These are phyloP conservation scores for Alcis repandata DNA, from an alignment of 2,888 invertebrate genomes.

Conservation along the genomic window DNA sequence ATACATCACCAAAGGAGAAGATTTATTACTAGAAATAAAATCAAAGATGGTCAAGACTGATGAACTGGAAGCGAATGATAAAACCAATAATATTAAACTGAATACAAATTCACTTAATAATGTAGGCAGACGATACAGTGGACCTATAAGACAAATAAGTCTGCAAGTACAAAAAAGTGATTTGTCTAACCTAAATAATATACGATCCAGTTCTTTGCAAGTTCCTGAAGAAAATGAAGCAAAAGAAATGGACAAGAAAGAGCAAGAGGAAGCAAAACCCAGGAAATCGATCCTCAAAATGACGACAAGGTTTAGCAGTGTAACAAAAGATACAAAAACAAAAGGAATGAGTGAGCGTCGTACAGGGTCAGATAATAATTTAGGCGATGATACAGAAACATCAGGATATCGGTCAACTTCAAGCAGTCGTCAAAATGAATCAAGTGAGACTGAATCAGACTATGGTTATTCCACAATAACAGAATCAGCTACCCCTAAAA, in stretches of 20 bases:
- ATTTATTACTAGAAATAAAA: slow-evolving; percentile 64
- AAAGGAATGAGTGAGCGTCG: slow-evolving; percentile 39
- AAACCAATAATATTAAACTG: slow-evolving; percentile 47
- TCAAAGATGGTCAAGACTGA: slow-evolving; percentile 52
- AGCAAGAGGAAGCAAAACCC: slow-evolving; percentile 56
- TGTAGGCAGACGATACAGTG: slow-evolving; percentile 65
- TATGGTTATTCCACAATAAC: slow-evolving; percentile 88
- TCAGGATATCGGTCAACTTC: slow-evolving; percentile 86
- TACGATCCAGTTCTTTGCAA: slow-evolving; percentile 51
- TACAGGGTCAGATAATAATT: slow-evolving; percentile 40
- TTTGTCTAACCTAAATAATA: slow-evolving; percentile 61
- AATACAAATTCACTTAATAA: slow-evolving; percentile 47
- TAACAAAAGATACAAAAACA: slow-evolving; percentile 55
- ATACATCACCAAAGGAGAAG: slow-evolving; percentile 62
- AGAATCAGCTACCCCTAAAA: slow-evolving; percentile 86
- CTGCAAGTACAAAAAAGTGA: slow-evolving; percentile 61
- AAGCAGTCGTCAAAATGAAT: slow-evolving; percentile 76
- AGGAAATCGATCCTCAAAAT: slow-evolving; percentile 78
- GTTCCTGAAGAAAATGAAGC: slow-evolving; percentile 59
- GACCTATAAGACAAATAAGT: slow-evolving; percentile 66
- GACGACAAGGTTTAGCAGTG: slow-evolving; percentile 61
- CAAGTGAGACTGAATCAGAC: slow-evolving; percentile 86
- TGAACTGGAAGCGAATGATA: slow-evolving; percentile 33
- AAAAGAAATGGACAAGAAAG: slow-evolving; percentile 53
- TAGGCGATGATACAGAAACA: slow-evolving; percentile 77